Base-by-base conservation (phyloP, 2,888 invertebrate species). In the Andrena trimmerana region DNA sequence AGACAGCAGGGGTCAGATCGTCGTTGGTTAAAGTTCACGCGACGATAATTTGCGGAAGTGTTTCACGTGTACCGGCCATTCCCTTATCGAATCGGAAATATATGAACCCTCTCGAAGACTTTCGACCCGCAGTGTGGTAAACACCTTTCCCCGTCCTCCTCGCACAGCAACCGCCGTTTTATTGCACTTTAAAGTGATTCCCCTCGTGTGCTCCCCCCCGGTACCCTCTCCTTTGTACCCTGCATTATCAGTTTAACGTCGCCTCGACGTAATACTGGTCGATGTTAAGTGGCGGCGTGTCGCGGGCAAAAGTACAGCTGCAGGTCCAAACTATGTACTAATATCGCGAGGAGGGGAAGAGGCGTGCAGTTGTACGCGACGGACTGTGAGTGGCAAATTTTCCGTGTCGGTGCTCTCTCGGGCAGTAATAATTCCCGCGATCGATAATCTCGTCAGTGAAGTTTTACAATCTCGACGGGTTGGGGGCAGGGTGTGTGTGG, bases 361-460 rank as follows among this genome's bases (percentile, higher is more conserved):
- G 52, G 31, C 10, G 36, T 33, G 10, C 6, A 42, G 42, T 42
- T 27, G 13, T n/a, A 48, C 48, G 31, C 42, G 36, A 54, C 20
- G 20, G 59, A 29, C 4, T 48, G 42, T 33, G 42, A 57, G 31
- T 27, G 54, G 74, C 33, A 33, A 74, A 69, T 79, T 74, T 74
- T 65, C 65, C 50, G 27, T 42, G 52, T 50, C 65, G 27, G 13
- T 65, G 50, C 60, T 16, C 27, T 13, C 16, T 13, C 31, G n/a
- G 54, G 52, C 29, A 13, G 79, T 75, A 78, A 84, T 83, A 84
- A 84, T 84, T 71, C 36, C 33, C 1, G 10, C 57, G 78, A 59
- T 81, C 81, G 77, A 81, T 82, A 84, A 83, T 80, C 74, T 84
- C 77, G 74, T 83, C 80, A 60, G 76, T 48, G 65, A 88, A 84